phyloP scores from a whole-genome alignment of 2,113 vertebrate species.

The Macrotus californicus region DNA sequence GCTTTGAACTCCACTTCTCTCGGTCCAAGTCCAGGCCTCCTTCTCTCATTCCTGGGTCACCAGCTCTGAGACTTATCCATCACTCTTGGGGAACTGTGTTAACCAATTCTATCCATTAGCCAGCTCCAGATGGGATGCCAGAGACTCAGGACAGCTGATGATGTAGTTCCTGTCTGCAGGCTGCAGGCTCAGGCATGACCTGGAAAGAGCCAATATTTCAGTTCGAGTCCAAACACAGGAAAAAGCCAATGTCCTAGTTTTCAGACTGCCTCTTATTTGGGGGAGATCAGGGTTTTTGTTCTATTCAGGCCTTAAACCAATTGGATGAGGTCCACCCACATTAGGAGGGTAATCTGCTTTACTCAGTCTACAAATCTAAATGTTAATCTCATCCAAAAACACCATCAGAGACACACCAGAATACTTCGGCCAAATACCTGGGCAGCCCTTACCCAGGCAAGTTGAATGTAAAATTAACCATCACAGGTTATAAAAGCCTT shows the following conservation, averaged over 20 bases:
- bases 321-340: neutral
- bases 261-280: neutral
- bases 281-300: neutral
- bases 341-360: neutral
- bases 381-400: neutral
- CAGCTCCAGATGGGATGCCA: neutral
- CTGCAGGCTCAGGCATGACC: neutral
- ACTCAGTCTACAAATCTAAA: neutral
- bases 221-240: neutral
- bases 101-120: neutral
- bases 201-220: neutral
- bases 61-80: neutral
- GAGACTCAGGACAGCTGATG: neutral
- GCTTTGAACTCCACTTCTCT: neutral
- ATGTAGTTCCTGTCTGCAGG: neutral
- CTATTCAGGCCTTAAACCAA: neutral
- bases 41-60: neutral
- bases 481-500: neutral
- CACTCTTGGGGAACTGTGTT: neutral
- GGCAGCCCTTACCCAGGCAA: neutral
- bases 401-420: neutral
- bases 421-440: neutral
- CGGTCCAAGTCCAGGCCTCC: neutral
- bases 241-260: neutral
- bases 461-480: neutral